These are phyloP conservation scores for Nephrotoma flavescens DNA, from an alignment of 2,888 invertebrate genomes.

Conservation along the genomic window DNA sequence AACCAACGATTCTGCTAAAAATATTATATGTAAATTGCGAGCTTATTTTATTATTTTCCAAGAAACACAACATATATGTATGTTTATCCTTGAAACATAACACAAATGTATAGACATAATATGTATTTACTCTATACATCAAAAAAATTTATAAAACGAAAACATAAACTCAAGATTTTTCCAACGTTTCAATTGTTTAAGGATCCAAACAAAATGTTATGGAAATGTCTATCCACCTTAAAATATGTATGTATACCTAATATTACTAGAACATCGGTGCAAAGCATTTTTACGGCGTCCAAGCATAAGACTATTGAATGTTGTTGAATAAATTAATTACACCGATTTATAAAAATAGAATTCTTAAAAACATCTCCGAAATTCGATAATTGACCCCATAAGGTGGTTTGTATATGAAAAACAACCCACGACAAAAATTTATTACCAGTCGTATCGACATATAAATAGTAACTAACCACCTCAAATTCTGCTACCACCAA, in stretches of 20 bases:
- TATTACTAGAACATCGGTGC: not conserved
- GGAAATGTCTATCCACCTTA: not conserved
- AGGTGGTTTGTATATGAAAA: not conserved
- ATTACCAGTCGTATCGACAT: not conserved
- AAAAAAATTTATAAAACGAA: not conserved
- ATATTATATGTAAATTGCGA: no score
- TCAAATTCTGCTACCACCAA: not conserved
- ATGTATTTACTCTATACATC: not conserved
- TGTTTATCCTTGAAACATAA: not conserved
- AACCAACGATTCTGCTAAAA: no score
- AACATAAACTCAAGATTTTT: not conserved
- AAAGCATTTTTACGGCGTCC: not conserved
- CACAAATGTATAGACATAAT: not conserved
- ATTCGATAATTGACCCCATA: not conserved
- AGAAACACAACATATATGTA: no score
- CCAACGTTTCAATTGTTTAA: not conserved
- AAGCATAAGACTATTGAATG: not conserved
- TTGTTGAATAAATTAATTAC: not conserved
- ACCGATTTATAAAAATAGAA: not conserved
- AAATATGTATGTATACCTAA: not conserved
- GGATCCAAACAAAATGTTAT: not conserved
- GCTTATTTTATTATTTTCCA: no score
- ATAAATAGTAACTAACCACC: not conserved
- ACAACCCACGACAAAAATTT: not conserved
- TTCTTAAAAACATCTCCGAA: not conserved